phyloP scores from a whole-genome alignment of 2,797 vertebrate genomes.

The Hylomyscus alleni region DNA sequence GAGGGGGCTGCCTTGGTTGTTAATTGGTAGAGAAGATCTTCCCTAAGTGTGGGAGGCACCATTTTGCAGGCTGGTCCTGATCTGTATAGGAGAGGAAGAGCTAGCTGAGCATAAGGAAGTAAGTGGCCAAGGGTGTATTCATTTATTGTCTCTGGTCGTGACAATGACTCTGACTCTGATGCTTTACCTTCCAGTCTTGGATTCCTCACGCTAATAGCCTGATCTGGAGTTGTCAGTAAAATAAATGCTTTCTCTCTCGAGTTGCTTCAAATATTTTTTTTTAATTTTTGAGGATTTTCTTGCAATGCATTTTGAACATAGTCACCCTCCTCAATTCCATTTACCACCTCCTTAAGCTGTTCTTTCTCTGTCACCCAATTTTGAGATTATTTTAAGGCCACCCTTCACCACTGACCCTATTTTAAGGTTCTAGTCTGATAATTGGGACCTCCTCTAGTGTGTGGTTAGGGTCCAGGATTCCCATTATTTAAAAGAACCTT shows the following conservation, averaged over 20 bases:
- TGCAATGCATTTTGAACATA: neutral
- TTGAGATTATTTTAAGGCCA: neutral
- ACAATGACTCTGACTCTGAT: no score
- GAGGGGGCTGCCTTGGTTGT: neutral
- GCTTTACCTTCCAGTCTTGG: neutral
- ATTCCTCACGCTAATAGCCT: no score
- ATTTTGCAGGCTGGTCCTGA: neutral
- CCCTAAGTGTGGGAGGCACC: neutral
- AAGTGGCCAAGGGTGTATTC: neutral
- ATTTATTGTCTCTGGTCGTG: neutral
- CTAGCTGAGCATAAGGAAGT: neutral
- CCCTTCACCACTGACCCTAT: fast-evolving
- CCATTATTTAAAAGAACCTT: neutral
- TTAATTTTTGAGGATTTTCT: neutral
- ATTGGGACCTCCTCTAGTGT: neutral
- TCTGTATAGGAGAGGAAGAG: neutral
- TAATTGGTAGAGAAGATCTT: neutral
- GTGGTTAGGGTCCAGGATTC: neutral
- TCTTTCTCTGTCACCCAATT: neutral
- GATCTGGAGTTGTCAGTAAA: neutral
- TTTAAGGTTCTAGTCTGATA: neutral
- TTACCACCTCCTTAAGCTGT: fast-evolving
- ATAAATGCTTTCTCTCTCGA: neutral
- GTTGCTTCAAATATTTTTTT: neutral
- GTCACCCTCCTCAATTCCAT: neutral